These are phyloP conservation scores for Cataglyphis hispanica DNA, from an alignment of 1,140 invertebrate genomes.

Conservation along the genomic window DNA sequence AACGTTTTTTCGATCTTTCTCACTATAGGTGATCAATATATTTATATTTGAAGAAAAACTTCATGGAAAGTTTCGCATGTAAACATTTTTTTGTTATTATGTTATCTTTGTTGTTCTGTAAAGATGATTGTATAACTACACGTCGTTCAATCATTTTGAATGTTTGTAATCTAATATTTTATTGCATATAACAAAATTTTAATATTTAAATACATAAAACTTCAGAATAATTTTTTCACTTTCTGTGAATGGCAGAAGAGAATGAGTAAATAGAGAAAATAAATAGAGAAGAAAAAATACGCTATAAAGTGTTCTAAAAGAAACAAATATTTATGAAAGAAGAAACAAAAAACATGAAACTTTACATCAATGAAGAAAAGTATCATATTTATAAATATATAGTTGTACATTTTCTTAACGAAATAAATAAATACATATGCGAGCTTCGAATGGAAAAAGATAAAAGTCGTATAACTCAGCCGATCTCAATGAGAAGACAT, in stretches of 20 bases:
- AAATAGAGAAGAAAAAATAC: background rate
- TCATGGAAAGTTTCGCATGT: background rate
- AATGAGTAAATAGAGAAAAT: background rate
- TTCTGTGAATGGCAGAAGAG: background rate
- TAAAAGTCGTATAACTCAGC: too few relatives aligned
- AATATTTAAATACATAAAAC: background rate
- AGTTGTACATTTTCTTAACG: too few relatives aligned
- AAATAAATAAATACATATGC: too few relatives aligned
- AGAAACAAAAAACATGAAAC: background rate
- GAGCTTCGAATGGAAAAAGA: too few relatives aligned
- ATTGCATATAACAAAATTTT: background rate
- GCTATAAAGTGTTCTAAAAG: background rate
- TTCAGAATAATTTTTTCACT: background rate
- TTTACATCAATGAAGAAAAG: background rate
- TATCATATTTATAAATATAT: background rate
- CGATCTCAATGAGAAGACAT: too few relatives aligned
- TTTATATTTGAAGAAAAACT: background rate
- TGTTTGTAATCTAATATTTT: background rate
- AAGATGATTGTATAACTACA: background rate
- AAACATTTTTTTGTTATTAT: background rate
- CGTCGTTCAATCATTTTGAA: background rate
- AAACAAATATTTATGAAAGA: background rate
- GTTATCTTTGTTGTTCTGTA: slow-evolving; percentile 1
- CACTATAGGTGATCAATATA: background rate
- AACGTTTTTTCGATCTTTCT: too few relatives aligned